Evolutionary conservation across 2,888 invertebrate species (phyloP).

Genomic region (Anorthoa munda): DNA sequence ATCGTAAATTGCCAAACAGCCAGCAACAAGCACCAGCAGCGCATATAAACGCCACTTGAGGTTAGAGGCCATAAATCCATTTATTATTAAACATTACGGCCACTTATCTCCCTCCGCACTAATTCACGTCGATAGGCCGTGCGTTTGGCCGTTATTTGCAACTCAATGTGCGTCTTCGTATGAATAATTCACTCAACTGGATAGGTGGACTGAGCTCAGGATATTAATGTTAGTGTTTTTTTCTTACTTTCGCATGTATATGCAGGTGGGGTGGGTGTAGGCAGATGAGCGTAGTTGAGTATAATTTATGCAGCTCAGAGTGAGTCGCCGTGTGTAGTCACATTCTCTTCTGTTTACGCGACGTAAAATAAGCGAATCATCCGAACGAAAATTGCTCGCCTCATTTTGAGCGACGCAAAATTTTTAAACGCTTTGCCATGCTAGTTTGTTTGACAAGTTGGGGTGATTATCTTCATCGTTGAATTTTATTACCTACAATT

Average conservation of each 20-base stretch:
- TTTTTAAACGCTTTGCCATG: not conserved
- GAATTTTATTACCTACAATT: not conserved
- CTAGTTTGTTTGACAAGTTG: not conserved
- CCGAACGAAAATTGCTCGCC: not conserved
- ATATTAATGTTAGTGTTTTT: slow-evolving; percentile 66
- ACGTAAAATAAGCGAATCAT: too few species aligned
- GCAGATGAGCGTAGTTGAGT: not conserved
- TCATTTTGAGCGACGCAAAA: not conserved
- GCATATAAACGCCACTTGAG: slow-evolving; percentile 43
- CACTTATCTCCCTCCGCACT: slow-evolving; percentile 55
- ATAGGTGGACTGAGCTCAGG: slow-evolving; percentile 42
- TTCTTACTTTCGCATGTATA: slow-evolving; percentile 49
- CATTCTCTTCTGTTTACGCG: too few species aligned
- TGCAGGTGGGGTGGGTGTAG: too few species aligned
- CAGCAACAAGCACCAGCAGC: slow-evolving; percentile 11
- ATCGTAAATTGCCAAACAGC: slow-evolving; percentile 26
- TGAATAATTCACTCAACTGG: slow-evolving; percentile 77
- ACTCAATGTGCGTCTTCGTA: slow-evolving; percentile 69
- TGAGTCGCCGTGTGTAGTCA: not conserved
- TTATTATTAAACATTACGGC: slow-evolving; percentile 63
- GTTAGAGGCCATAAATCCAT: slow-evolving; percentile 51
- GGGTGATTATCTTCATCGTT: not conserved
- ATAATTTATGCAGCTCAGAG: not conserved
- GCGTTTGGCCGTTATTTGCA: slow-evolving; percentile 71
- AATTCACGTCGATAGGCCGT: slow-evolving; percentile 61